phyloP scores from a whole-genome alignment of 2,797 vertebrate species.

The Eleutherodactylus coqui region DNA sequence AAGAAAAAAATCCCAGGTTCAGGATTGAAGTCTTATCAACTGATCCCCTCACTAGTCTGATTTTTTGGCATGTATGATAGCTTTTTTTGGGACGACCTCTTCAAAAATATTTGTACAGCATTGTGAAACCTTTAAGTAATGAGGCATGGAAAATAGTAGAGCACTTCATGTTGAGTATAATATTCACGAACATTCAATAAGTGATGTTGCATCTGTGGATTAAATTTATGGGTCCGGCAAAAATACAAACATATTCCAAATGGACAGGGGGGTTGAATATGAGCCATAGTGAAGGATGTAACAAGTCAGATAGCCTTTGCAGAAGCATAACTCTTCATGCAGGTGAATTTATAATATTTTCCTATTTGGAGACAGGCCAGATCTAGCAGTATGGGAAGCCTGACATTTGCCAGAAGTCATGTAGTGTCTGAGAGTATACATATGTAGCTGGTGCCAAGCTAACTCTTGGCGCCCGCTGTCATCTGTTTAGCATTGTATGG shows the following conservation, averaged over 20 bases:
- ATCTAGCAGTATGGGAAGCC: neutral
- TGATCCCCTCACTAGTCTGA: neutral
- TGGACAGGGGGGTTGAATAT: neutral
- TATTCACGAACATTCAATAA: neutral
- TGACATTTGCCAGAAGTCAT: conserved; percentile 18
- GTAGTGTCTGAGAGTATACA: neutral
- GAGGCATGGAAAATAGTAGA: neutral
- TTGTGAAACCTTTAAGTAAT: neutral
- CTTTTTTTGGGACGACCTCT: neutral
- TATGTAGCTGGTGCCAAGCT: neutral
- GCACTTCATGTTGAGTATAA: neutral
- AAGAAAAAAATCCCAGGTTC: neutral
- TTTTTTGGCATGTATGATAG: neutral
- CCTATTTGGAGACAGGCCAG: conserved; percentile 5
- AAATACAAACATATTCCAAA: neutral
- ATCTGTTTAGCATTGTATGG: neutral
- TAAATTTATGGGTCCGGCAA: neutral
- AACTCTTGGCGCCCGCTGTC: neutral
- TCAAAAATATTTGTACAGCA: neutral
- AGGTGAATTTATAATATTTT: conserved; percentile 18
- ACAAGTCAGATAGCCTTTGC: neutral
- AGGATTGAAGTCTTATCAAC: neutral
- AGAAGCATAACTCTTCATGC: neutral
- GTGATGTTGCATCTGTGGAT: neutral
- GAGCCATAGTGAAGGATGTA: neutral